Conservation (phyloP, 2,797 vertebrate species). For the Scolopax rusticola region DNA sequence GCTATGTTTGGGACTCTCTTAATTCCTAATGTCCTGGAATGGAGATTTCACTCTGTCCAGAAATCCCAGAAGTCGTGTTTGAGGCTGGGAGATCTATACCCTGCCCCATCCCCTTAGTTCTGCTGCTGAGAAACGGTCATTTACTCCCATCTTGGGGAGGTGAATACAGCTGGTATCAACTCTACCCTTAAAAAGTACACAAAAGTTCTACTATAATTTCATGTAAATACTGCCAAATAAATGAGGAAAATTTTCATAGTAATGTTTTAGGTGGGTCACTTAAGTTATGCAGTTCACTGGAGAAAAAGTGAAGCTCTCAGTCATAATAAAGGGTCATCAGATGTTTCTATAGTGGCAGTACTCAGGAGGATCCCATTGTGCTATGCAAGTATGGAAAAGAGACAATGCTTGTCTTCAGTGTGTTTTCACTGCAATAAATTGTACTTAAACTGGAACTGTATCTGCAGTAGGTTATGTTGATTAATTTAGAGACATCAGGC, state of each 20-base stretch:
- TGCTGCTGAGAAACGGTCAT: neutral
- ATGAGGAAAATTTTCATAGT: neutral
- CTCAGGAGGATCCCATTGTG: neutral
- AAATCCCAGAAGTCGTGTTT: neutral
- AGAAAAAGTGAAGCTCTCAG: neutral
- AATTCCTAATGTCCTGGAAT: neutral
- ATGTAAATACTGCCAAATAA: neutral
- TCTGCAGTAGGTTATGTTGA: neutral
- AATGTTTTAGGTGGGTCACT: neutral
- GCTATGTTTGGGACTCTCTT: neutral
- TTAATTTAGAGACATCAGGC: neutral
- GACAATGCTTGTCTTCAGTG: neutral
- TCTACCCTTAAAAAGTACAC: neutral
- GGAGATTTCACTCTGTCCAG: neutral
- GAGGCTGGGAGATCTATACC: no score
- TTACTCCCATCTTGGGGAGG: neutral
- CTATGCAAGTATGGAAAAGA: neutral
- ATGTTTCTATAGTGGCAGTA: neutral
- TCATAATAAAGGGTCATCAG: neutral
- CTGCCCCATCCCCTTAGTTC: no score
- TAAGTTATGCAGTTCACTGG: neutral
- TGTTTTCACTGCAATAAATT: neutral
- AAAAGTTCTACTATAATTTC: rapidly evolving
- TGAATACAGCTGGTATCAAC: rapidly evolving
- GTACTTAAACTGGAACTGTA: neutral